Evolutionary conservation across 2,113 vertebrate genomes (phyloP).

Genomic region (Phasianus colchicus): DNA sequence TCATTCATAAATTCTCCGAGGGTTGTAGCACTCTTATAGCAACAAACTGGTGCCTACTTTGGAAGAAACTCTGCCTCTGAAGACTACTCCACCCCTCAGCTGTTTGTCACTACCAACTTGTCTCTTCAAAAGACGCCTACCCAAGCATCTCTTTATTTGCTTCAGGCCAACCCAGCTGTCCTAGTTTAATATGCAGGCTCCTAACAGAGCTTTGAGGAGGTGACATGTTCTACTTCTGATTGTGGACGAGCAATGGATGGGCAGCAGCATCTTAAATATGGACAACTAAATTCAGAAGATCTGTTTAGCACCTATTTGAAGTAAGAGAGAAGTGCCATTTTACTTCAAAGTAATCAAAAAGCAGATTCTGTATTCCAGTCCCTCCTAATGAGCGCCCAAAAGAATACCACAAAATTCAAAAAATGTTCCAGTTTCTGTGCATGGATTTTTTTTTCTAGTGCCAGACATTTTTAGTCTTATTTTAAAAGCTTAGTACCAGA

Average conservation of each 20-base stretch:
- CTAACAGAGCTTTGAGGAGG: background rate
- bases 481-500: background rate
- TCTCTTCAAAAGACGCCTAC: rapidly evolving
- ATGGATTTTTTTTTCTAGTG: background rate
- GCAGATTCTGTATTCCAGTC: background rate
- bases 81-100: background rate
- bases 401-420: background rate
- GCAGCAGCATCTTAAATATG: background rate
- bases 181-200: background rate
- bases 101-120: rapidly evolving
- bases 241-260: background rate
- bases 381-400: background rate
- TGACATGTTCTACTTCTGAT: background rate
- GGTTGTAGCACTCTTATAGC: rapidly evolving
- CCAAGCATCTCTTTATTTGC: background rate
- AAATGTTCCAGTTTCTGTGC: background rate
- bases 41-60: rapidly evolving
- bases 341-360: background rate
- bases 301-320: background rate
- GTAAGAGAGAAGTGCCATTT: background rate
- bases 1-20: background rate
- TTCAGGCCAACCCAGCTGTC: background rate
- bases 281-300: background rate
- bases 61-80: rapidly evolving
- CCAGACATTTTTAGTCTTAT: background rate